phyloP scores from a whole-genome alignment of 2,113 vertebrate species.

The Misgurnus mizolepis region DNA sequence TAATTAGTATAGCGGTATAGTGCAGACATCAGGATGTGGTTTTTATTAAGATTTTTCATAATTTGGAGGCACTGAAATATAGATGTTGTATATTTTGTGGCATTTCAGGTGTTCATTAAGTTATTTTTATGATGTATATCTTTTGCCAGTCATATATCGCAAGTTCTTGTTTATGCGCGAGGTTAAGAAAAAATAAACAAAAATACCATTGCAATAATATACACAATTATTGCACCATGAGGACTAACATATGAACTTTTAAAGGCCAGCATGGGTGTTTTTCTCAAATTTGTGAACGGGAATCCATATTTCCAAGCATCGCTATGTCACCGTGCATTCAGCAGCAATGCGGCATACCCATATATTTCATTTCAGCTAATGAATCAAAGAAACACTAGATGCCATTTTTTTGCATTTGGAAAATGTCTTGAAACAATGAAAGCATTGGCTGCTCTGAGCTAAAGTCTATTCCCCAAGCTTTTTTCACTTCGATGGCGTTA shows the following conservation, averaged over 20 bases:
- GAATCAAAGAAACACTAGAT: slow-evolving; percentile 30
- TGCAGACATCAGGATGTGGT: too few relatives aligned
- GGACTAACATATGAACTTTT: background rate
- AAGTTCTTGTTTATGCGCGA: background rate
- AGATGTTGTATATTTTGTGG: too few relatives aligned
- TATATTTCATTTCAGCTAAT: slow-evolving; percentile 32
- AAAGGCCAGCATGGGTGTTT: background rate
- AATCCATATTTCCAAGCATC: slow-evolving; percentile 28
- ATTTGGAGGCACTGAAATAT: too few relatives aligned
- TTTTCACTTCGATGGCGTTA: background rate
- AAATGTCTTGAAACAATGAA: slow-evolving; percentile 5
- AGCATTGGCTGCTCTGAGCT: background rate
- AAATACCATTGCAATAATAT: background rate
- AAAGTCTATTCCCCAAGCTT: background rate
- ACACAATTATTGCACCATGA: background rate
- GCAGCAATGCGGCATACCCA: background rate
- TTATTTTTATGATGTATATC: too few relatives aligned
- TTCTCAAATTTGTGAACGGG: background rate
- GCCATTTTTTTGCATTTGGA: slow-evolving; percentile 30
- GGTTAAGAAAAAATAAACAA: background rate
- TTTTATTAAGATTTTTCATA: too few relatives aligned
- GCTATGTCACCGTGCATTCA: slow-evolving; percentile 7
- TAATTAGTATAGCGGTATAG: too few relatives aligned
- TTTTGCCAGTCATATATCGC: too few relatives aligned
- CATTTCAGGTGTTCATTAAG: too few relatives aligned